Conservation (phyloP, 2,113 vertebrate genomes). For the Lasiurus cinereus region DNA sequence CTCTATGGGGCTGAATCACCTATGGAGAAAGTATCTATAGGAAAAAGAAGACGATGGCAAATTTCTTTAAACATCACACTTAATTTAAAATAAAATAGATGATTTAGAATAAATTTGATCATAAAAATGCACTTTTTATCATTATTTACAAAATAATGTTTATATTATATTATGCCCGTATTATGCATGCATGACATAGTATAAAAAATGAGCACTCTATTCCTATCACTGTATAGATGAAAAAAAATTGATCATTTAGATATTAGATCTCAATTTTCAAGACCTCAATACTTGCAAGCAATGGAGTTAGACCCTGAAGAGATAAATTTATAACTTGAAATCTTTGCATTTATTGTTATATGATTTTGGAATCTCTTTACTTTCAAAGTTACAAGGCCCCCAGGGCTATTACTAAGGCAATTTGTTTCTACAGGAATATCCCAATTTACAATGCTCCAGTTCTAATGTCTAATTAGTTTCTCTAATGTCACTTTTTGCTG, state of each 20-base stretch:
- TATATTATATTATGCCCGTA: neutral
- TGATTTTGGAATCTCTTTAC: neutral
- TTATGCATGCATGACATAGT: no score
- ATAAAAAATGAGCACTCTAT: neutral
- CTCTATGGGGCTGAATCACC: neutral
- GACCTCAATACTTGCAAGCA: neutral
- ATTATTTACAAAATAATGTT: conserved; percentile 28
- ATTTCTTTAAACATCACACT: neutral
- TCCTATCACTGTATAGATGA: neutral
- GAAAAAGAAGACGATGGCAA: neutral
- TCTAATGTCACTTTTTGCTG: conserved; percentile 65
- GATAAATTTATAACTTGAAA: neutral
- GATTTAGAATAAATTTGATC: conserved; percentile 10
- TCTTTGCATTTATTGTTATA: neutral
- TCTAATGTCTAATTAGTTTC: conserved; percentile 77
- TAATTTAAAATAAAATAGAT: conserved; percentile 50
- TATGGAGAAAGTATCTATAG: neutral
- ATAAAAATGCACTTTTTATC: conserved; percentile 35
- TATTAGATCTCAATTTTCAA: neutral
- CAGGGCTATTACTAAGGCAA: neutral
- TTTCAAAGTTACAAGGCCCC: neutral
- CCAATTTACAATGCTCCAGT: conserved; percentile 21
- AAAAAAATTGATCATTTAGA: conserved; percentile 10
- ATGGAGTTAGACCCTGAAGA: neutral
- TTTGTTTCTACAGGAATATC: conserved; percentile 1